These are phyloP conservation scores for Eurytoma adleriae DNA, from an alignment of 2,888 invertebrate genomes.

Conservation along the genomic window DNA sequence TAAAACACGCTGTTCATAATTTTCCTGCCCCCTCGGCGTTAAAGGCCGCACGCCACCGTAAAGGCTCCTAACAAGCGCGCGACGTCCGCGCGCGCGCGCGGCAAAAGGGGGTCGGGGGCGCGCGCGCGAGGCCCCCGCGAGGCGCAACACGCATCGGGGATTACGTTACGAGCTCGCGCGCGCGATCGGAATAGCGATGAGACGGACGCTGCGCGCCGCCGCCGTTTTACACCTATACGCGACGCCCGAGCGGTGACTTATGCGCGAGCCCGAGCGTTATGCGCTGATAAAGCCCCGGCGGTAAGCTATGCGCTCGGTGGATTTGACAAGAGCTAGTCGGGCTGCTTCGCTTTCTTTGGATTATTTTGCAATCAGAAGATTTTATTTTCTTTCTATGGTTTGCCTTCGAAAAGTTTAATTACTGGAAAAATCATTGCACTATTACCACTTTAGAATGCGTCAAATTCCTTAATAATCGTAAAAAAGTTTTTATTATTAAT, in stretches of 20 bases:
- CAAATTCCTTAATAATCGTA: no score
- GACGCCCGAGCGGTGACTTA: conserved; percentile 7
- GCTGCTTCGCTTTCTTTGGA: no score
- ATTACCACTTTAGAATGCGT: no score
- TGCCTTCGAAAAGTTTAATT: no score
- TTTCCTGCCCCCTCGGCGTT: conserved; percentile 23
- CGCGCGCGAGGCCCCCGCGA: neutral
- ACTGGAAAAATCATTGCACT: no score
- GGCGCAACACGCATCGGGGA: conserved; percentile 48
- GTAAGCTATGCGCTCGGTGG: no score
- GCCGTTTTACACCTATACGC: conserved; percentile 34
- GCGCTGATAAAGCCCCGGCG: no score
- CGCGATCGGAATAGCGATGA: conserved; percentile 53
- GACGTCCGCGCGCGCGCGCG: neutral
- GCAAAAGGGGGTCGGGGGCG: neutral
- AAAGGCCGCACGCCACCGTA: conserved; percentile 15
- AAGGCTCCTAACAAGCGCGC: conserved; percentile 37
- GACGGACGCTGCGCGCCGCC: conserved; percentile 29
- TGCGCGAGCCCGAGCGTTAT: neutral
- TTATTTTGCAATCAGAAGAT: no score
- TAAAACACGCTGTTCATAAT: conserved; percentile 50
- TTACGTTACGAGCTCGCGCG: conserved; percentile 41
- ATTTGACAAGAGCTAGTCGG: no score
- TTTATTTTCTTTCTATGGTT: no score
- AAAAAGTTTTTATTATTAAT: no score